Evolutionary conservation across 2,888 invertebrate species (phyloP), one percentile per base, ranked within the genome.

Genomic region (Lysandra coridon): DNA sequence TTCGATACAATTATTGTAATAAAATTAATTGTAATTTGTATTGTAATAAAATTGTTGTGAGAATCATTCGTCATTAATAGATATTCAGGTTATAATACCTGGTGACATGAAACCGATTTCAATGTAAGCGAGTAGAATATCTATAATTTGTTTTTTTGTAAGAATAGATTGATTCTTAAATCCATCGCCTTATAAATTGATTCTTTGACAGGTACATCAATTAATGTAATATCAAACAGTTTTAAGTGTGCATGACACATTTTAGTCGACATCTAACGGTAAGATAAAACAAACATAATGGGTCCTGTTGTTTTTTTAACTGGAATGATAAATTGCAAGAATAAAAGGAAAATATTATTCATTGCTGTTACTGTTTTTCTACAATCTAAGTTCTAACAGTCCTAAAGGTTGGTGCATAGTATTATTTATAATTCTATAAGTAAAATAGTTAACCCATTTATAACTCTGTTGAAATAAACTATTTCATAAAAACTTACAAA

Each of bases 41-140:
- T 75, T 75, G 49, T 49, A 75, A 75, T 23, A 75, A 75, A 44
- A 75, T 44, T 30, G 44, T 74, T 23, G 74, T 37, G 17, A 69
- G 17, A 37, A 37, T 69, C 12, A 14, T 69, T 33, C 30, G 30
- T 69, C 10, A 33, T 69, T 10, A 69, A 33, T 33, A 14, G 33
- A 14, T 69, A 69, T 69, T 69, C 14, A 69, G 69, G 69, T 69
- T 14, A 69, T 33, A 33, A 33, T 69, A 69, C 69, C 14, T 14
- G 12, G 4, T 69, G 69, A 14, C 69, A 69, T 33, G 33, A 69
- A 33, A 37, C 14, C 10, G 33, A 69, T 37, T 69, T 69, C 4
- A 69, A 37, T 69, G 33, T 33, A 69, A 69, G 12, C 5, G 12
- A 17, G 4, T 30, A 33, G 5, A 64, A 69, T 37, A 17, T 69